Conservation (phyloP, 1,140 invertebrate species). For the Drosophila triauraria region DNA sequence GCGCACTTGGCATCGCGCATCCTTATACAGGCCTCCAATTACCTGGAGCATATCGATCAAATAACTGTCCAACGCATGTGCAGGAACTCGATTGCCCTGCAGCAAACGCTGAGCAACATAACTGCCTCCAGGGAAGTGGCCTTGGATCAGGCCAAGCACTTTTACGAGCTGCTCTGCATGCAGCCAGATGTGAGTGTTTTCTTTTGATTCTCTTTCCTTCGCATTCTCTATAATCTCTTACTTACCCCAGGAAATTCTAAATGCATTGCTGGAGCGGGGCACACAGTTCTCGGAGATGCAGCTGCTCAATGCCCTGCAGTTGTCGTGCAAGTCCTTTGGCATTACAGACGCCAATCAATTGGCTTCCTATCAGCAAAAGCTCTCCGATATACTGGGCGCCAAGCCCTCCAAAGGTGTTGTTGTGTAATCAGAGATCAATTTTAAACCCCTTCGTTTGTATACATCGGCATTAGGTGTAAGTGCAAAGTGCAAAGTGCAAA, state of each 20-base stretch:
- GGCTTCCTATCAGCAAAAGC: conserved; percentile 85
- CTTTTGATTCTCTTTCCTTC: too few relatives aligned
- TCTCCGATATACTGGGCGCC: conserved; percentile 86
- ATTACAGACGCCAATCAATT: conserved; percentile 85
- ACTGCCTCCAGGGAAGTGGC: conserved; percentile 93
- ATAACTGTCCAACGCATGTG: conserved; percentile 93
- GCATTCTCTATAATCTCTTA: background rate
- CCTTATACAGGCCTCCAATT: conserved; percentile 92
- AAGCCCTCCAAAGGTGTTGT: conserved; percentile 81
- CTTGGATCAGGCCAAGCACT: conserved; percentile 94
- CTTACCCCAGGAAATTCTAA: conserved; percentile 91
- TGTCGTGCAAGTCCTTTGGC: conserved; percentile 86
- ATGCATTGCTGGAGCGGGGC: conserved; percentile 92
- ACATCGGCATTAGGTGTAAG: conserved; percentile 51
- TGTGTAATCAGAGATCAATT: conserved; percentile 63
- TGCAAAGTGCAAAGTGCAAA: conserved; percentile 67
- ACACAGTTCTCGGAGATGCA: conserved; percentile 94
- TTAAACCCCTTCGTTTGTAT: conserved; percentile 38
- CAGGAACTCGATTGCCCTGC: conserved; percentile 93
- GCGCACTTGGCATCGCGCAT: conserved; percentile 95
- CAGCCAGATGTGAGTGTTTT: conserved; percentile 88
- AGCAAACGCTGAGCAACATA: conserved; percentile 94
- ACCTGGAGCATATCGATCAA: conserved; percentile 92
- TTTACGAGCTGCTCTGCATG: conserved; percentile 94
- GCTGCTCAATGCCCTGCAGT: conserved; percentile 93